A percentile compares a stretch with the other conserved stretches of the same genome.
These are phyloP conservation scores for Drosophila subpulchrella DNA, from an alignment of 1,140 invertebrate genomes.

Conservation along the genomic window DNA sequence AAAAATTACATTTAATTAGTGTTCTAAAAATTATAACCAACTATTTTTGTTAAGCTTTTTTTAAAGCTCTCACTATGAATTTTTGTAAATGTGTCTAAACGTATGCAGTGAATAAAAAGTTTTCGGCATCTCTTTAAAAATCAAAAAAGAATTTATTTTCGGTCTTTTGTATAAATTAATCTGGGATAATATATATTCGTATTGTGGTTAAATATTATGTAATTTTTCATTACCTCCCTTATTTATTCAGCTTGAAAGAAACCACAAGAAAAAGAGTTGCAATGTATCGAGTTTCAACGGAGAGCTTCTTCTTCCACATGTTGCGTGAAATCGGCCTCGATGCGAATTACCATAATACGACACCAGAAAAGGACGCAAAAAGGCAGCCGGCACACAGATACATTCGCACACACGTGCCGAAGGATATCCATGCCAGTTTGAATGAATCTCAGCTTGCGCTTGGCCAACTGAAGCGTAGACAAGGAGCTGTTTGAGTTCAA, in stretches of 20 bases:
- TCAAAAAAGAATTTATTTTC: too few relatives aligned
- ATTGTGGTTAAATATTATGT: not conserved
- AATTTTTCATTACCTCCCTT: not conserved
- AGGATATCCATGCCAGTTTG: slow-evolving; percentile 16
- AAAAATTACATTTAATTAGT: too few relatives aligned
- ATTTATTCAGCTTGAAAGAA: not conserved
- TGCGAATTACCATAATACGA: slow-evolving; percentile 82
- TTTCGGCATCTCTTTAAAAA: too few relatives aligned
- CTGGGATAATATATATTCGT: too few relatives aligned
- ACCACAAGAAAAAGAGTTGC: not conserved
- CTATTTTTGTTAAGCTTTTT: too few relatives aligned
- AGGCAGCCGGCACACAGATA: slow-evolving; percentile 7
- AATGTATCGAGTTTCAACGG: slow-evolving; percentile 6
- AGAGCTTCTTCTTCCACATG: slow-evolving; percentile 64
- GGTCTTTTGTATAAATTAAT: too few relatives aligned
- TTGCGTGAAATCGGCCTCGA: slow-evolving; percentile 75
- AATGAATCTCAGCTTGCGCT: slow-evolving; percentile 60
- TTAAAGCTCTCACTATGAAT: too few relatives aligned
- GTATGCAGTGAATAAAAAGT: too few relatives aligned
- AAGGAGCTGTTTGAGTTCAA: slow-evolving; percentile 36
- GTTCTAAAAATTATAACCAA: too few relatives aligned
- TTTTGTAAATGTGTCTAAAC: too few relatives aligned
- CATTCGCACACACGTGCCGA: slow-evolving; percentile 7
- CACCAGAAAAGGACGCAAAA: slow-evolving; percentile 53
- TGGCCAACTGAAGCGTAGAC: slow-evolving; percentile 53